phyloP scores from a whole-genome alignment of 2,797 vertebrate species.

The Gastrophryne carolinensis region DNA sequence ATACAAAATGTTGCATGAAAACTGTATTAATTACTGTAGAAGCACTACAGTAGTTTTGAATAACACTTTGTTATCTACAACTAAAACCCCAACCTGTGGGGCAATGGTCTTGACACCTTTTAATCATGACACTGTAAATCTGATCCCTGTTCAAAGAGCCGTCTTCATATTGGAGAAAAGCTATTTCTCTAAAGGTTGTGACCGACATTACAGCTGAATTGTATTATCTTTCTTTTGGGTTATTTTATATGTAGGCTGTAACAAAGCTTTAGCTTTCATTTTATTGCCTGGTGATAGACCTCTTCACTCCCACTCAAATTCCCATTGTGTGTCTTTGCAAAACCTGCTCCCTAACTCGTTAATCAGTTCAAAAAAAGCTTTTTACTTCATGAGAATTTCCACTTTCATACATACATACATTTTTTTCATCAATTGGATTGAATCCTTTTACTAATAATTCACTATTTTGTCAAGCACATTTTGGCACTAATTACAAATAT shows the following conservation, averaged over 20 bases:
- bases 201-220: constrained; percentile 21
- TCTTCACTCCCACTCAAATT: constrained; percentile 24
- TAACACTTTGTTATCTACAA: constrained; percentile 8
- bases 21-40: constrained; percentile 14
- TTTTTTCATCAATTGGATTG: too few species aligned
- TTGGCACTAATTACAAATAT: too few species aligned
- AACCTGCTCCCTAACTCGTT: neutral
- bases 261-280: constrained; percentile 17
- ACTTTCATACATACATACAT: neutral
- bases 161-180: constrained; percentile 8
- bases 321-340: constrained; percentile 11
- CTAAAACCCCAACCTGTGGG: neutral
- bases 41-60: constrained; percentile 36
- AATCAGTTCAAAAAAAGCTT: neutral
- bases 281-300: constrained; percentile 35
- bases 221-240: constrained; percentile 22
- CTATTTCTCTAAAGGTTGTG: constrained; percentile 23
- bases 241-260: constrained; percentile 34
- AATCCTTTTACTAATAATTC: too few species aligned
- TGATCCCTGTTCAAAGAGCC: constrained; percentile 43
- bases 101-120: constrained; percentile 42
- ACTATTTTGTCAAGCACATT: too few species aligned
- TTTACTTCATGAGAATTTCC: neutral
- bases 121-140: constrained; percentile 35
- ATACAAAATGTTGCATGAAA: constrained; percentile 11